A percentile compares a stretch with the other conserved stretches of the same genome.
These are phyloP conservation scores for Myotis davidii DNA, from an alignment of 2,113 vertebrate species.

Conservation along the genomic window DNA sequence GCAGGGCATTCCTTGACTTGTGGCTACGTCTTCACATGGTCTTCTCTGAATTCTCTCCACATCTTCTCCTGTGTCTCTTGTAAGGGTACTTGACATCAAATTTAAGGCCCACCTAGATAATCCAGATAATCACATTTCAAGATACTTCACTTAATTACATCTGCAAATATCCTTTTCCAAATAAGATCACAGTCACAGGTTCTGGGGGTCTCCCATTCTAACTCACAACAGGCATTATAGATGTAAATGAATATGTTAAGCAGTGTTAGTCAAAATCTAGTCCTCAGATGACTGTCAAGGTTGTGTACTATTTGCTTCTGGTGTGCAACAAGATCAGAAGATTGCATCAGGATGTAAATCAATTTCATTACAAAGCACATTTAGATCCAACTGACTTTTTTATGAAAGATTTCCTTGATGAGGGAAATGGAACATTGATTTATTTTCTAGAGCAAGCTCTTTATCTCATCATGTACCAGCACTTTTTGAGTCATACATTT, in stretches of 20 bases:
- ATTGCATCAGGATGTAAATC: background rate
- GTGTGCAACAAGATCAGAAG: background rate
- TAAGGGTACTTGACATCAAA: background rate
- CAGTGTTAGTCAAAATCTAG: background rate
- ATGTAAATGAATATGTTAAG: background rate
- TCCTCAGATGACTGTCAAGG: background rate
- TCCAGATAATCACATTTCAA: background rate
- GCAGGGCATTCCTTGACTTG: background rate
- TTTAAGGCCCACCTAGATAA: background rate
- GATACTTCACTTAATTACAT: slow-evolving; percentile 2
- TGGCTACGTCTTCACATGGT: background rate
- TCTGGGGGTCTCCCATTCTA: background rate
- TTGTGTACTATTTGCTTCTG: background rate
- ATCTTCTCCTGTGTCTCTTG: background rate
- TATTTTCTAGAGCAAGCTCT: background rate
- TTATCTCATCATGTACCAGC: background rate
- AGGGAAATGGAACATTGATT: background rate
- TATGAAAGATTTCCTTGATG: background rate
- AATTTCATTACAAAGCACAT: background rate
- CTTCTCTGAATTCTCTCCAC: background rate
- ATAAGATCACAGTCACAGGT: background rate
- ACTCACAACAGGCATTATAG: background rate
- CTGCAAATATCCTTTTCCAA: background rate
- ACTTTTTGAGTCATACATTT: background rate
- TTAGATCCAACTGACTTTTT: background rate